A percentile compares a stretch with the other conserved stretches of the same genome.
These are phyloP conservation scores for Drosophila pseudoobscura DNA, from an alignment of 1,140 invertebrate genomes.

Conservation along the genomic window DNA sequence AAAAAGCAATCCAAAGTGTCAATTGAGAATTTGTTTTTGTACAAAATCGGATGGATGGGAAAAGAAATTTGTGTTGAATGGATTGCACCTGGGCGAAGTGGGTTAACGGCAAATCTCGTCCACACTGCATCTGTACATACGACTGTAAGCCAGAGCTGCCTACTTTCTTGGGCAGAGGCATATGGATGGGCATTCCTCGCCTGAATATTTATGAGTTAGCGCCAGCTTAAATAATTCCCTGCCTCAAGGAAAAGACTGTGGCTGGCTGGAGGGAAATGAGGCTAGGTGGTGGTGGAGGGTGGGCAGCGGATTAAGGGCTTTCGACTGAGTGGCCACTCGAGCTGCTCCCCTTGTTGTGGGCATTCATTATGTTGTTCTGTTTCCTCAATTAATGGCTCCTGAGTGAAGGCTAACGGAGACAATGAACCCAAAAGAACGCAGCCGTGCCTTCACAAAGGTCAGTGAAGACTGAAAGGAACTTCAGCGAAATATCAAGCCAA, in stretches of 20 bases:
- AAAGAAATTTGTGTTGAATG: not conserved
- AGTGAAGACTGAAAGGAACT: not conserved
- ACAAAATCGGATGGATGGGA: constrained; percentile 34
- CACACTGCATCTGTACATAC: not conserved
- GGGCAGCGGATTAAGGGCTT: constrained; percentile 46
- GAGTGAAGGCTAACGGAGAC: constrained; percentile 11
- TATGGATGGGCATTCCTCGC: not conserved
- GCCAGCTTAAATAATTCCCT: constrained; percentile 13
- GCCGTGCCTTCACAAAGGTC: not conserved
- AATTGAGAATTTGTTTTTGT: constrained; percentile 51
- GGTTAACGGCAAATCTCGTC: not conserved
- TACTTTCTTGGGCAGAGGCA: constrained; percentile 10
- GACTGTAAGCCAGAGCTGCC: constrained; percentile 18
- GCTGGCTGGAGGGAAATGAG: not conserved
- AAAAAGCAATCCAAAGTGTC: constrained; percentile 65
- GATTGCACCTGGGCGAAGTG: constrained; percentile 10
- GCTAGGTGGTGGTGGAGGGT: constrained; percentile 7
- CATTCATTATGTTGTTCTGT: constrained; percentile 59
- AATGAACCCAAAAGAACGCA: constrained; percentile 37
- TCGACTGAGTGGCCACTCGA: constrained; percentile 50
- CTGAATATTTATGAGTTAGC: constrained; percentile 50
- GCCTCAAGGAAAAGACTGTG: not conserved
- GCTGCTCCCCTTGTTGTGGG: constrained; percentile 38
- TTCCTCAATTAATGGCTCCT: constrained; percentile 60
- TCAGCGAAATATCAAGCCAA: constrained; percentile 11